These are phyloP conservation scores for Dipodomys spectabilis DNA, from an alignment of 2,113 vertebrate genomes.

Conservation along the genomic window DNA sequence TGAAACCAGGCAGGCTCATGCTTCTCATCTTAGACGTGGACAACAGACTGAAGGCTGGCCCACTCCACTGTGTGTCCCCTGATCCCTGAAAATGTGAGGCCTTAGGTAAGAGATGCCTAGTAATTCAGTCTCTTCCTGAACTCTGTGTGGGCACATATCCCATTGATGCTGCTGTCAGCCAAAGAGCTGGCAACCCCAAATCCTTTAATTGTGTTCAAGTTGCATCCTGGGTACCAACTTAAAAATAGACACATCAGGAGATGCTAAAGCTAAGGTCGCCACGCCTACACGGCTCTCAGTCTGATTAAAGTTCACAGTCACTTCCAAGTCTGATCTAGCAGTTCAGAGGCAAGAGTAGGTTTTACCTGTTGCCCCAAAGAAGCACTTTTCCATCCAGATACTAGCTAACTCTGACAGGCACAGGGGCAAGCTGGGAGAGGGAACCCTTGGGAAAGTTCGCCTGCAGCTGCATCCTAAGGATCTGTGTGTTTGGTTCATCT, in stretches of 20 bases:
- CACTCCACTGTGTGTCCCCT: rapidly evolving
- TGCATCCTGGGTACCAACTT: slow-evolving; percentile 17
- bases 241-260: slow-evolving; percentile 54
- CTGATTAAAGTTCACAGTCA: slow-evolving; percentile 16
- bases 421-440: neutral
- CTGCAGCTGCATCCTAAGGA: neutral
- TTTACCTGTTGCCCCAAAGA: neutral
- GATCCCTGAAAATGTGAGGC: rapidly evolving
- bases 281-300: neutral
- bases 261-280: neutral
- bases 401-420: neutral
- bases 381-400: no score
- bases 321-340: neutral
- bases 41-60: neutral
- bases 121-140: neutral
- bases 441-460: rapidly evolving
- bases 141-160: neutral
- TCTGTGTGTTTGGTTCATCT: rapidly evolving
- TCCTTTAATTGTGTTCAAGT: neutral
- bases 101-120: neutral
- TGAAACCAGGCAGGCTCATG: neutral
- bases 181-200: neutral
- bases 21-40: neutral
- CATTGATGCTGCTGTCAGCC: neutral
- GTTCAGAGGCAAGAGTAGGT: neutral